phyloP scores from a whole-genome alignment of 2,797 vertebrate genomes.

The Danio tinwini region DNA sequence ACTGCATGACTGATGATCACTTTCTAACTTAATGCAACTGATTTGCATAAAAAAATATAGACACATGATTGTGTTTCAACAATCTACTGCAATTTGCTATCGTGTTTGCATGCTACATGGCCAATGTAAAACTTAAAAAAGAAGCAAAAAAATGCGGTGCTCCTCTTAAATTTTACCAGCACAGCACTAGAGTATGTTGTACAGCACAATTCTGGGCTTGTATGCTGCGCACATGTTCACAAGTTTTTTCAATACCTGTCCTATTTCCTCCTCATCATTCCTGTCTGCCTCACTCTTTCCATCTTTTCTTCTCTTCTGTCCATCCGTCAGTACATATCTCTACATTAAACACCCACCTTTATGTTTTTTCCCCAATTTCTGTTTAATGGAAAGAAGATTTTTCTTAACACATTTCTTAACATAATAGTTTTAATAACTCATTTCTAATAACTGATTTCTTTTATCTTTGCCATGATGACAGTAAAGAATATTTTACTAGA shows the following conservation, averaged over 20 bases:
- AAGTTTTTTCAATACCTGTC: constrained; percentile 22
- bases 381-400: too few species aligned
- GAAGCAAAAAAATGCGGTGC: not conserved
- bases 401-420: too few species aligned
- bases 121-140: not conserved
- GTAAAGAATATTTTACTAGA: too few species aligned
- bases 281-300: constrained; percentile 28
- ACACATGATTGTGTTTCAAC: not conserved
- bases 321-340: constrained; percentile 13
- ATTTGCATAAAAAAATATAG: not conserved
- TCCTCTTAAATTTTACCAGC: not conserved
- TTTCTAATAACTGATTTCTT: too few species aligned
- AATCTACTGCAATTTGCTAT: not conserved
- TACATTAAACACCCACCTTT: not conserved
- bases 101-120: not conserved
- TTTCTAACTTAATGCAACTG: too few species aligned
- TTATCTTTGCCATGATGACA: too few species aligned
- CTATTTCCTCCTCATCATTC: not conserved
- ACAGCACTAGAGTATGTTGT: not conserved
- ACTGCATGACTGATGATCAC: not conserved
- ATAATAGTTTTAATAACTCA: too few species aligned
- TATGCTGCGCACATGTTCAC: not conserved
- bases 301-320: not conserved
- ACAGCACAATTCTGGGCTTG: not conserved
- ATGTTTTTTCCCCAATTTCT: too few species aligned